Percentiles rank a stretch among this genome's conserved stretches.
These are phyloP conservation scores for Gouania willdenowi DNA, from an alignment of 2,797 vertebrate species.

Conservation along the genomic window DNA sequence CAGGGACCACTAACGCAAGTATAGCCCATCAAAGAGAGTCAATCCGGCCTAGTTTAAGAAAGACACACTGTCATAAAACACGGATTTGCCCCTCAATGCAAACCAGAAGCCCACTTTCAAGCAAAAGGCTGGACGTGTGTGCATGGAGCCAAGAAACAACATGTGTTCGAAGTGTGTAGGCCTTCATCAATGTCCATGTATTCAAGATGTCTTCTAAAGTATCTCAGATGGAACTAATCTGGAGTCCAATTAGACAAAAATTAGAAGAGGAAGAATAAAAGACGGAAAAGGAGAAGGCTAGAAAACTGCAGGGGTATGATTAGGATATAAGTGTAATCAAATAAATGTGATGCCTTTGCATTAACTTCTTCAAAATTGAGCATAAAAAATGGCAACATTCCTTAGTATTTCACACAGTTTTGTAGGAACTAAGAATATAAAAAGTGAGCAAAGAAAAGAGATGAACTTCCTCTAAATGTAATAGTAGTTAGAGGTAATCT, in stretches of 20 bases:
- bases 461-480: too few species aligned
- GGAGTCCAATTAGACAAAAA: too few species aligned
- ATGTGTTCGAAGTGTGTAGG: background rate
- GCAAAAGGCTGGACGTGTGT: background rate
- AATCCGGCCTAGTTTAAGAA: conserved; percentile 29
- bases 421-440: too few species aligned
- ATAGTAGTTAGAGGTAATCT: too few species aligned
- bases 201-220: background rate
- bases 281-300: background rate
- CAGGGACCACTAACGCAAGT: conserved; percentile 13
- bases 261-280: background rate
- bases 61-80: conserved; percentile 62
- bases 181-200: background rate
- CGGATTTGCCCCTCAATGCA: conserved; percentile 48
- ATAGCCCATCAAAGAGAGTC: conserved; percentile 51
- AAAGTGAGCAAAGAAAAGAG: too few species aligned
- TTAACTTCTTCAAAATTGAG: too few species aligned
- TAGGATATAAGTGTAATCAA: too few species aligned
- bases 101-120: conserved; percentile 49
- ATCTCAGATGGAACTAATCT: conserved; percentile 20
- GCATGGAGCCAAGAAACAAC: conserved; percentile 1
- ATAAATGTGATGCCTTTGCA: too few species aligned
- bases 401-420: too few species aligned
- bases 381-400: too few species aligned
- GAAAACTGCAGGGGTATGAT: too few species aligned